These are phyloP conservation scores for Cryptoprocta ferox DNA, from an alignment of 2,797 vertebrate species.

Conservation along the genomic window DNA sequence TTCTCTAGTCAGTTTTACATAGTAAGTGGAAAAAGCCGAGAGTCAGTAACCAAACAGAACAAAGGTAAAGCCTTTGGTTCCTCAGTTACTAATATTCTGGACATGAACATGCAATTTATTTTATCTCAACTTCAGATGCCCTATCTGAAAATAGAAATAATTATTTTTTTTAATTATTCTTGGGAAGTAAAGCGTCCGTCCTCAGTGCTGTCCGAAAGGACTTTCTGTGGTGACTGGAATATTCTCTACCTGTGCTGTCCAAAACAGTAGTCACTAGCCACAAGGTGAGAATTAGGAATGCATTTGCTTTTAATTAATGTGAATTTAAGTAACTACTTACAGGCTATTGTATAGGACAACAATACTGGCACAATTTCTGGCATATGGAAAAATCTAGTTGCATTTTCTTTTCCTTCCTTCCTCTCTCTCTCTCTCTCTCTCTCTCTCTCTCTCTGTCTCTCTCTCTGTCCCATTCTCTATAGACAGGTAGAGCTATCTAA, in stretches of 20 bases:
- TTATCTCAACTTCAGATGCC: background rate
- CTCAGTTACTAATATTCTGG: background rate
- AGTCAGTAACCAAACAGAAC: background rate
- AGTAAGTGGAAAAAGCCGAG: background rate
- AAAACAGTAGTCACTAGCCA: background rate
- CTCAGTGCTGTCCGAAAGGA: background rate
- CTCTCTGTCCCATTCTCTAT: background rate
- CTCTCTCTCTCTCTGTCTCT: background rate
- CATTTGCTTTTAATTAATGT: background rate
- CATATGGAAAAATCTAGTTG: background rate
- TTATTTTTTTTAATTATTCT: background rate
- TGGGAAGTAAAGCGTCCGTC: background rate
- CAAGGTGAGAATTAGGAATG: background rate
- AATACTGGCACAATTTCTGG: background rate
- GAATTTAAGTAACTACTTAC: background rate
- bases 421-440: too few relatives aligned
- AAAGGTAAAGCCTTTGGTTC: background rate
- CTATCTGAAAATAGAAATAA: background rate
- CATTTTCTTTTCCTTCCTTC: background rate
- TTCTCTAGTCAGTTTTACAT: rapidly evolving
- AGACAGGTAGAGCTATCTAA: background rate
- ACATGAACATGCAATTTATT: background rate
- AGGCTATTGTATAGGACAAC: background rate
- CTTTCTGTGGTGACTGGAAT: background rate
- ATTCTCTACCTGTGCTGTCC: background rate